These are phyloP conservation scores for Enchytraeus crypticus DNA, from an alignment of 2,888 invertebrate genomes.

Conservation along the genomic window DNA sequence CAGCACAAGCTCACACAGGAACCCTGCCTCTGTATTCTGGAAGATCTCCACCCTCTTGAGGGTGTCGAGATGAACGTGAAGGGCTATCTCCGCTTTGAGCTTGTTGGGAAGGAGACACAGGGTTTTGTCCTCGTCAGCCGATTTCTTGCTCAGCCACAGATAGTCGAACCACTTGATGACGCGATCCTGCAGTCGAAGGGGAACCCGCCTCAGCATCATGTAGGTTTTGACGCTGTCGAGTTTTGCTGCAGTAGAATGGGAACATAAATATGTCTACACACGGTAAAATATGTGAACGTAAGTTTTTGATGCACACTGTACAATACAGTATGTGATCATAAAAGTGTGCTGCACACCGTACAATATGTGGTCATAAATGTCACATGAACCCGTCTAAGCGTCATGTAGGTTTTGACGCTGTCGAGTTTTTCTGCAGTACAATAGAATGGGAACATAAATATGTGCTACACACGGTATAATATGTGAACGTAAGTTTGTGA, in stretches of 20 bases:
- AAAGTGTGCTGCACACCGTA: too few relatives aligned
- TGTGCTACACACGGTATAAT: too few relatives aligned
- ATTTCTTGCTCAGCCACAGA: conserved; percentile 95
- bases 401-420: conserved; percentile 96
- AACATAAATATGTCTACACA: not conserved
- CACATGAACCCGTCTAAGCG: conserved; percentile 90
- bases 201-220: conserved; percentile 92
- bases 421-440: conserved; percentile 77
- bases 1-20: conserved; percentile 91
- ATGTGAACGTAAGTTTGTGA: too few relatives aligned
- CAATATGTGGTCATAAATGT: too few relatives aligned
- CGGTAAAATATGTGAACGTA: too few relatives aligned
- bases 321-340: too few relatives aligned
- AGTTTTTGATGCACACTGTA: too few relatives aligned
- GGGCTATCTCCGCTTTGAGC: conserved; percentile 75
- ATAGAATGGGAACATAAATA: too few relatives aligned
- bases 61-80: conserved; percentile 96
- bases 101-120: conserved; percentile 30
- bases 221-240: conserved; percentile 96
- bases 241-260: conserved; percentile 63
- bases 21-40: conserved; percentile 97
- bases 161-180: conserved; percentile 99
- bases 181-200: conserved; percentile 87
- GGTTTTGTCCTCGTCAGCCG: conserved; percentile 84
- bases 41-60: conserved; percentile 87